Conservation (phyloP, 2,797 vertebrate species). For the Phoebastria nigripes region DNA sequence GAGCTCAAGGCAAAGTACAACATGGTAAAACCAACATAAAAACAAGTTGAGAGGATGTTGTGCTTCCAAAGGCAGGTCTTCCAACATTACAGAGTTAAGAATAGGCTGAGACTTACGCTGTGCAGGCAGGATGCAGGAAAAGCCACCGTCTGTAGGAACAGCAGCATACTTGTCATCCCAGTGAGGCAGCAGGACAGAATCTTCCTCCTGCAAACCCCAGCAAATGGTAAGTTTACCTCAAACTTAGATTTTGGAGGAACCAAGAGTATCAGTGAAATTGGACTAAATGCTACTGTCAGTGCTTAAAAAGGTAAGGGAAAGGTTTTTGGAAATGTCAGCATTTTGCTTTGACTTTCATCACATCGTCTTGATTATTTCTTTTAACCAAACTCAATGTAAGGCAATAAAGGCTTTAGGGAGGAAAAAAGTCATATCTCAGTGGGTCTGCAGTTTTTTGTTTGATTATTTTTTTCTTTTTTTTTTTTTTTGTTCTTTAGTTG, state of each 20-base stretch:
- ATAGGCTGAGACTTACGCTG: background rate
- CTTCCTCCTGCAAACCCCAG: background rate
- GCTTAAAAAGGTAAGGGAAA: background rate
- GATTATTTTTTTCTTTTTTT: too few species aligned
- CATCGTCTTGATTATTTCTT: background rate
- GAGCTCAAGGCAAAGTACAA: background rate
- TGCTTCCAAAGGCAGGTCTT: background rate
- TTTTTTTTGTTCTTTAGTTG: background rate
- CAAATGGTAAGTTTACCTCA: background rate
- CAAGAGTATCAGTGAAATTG: background rate
- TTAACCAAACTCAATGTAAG: background rate
- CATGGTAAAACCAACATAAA: background rate
- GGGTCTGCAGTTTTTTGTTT: background rate
- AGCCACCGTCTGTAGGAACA: background rate
- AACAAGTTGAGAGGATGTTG: background rate
- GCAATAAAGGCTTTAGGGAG: background rate
- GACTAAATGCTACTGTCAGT: background rate
- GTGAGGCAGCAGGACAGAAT: background rate
- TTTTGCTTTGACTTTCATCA: background rate
- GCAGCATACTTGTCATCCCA: background rate
- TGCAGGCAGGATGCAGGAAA: background rate
- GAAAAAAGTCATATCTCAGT: background rate
- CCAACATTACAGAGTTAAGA: background rate
- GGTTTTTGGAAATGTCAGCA: background rate
- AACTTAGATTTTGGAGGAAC: background rate